Conservation (phyloP, 2,888 invertebrate genomes). For the Archaeoteleia sp. region DNA sequence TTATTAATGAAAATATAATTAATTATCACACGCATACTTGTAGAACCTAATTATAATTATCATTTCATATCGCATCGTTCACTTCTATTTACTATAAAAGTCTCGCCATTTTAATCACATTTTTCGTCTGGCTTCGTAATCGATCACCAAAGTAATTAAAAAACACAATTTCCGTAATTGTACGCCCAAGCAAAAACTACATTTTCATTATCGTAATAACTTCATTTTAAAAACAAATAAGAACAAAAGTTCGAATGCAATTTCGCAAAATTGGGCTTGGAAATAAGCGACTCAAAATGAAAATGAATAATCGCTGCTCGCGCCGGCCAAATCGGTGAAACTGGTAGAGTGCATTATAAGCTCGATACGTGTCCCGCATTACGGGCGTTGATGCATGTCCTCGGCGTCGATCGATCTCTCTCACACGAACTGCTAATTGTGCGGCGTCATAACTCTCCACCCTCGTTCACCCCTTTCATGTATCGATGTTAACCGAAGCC, state of each 20-base stretch:
- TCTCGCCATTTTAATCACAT: too few relatives aligned
- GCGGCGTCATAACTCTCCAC: conserved; percentile 74
- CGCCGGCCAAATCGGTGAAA: conserved; percentile 60
- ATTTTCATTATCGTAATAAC: background rate
- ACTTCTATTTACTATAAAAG: too few relatives aligned
- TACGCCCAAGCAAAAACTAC: too few relatives aligned
- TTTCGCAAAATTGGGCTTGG: conserved; percentile 15
- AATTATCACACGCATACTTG: too few relatives aligned
- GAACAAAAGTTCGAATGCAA: conserved; percentile 2
- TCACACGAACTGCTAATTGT: conserved; percentile 75
- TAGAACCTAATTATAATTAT: too few relatives aligned
- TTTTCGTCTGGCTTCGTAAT: too few relatives aligned
- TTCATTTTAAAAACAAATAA: background rate
- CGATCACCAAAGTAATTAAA: too few relatives aligned
- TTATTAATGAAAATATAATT: too few relatives aligned
- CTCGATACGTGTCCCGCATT: conserved; percentile 67
- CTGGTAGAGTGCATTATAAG: conserved; percentile 62
- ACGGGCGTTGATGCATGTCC: conserved; percentile 73
- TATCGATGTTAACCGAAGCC: conserved; percentile 47
- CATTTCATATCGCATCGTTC: too few relatives aligned
- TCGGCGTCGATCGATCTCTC: conserved; percentile 74
- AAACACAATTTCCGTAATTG: too few relatives aligned
- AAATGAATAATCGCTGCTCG: conserved; percentile 59
- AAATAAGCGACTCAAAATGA: conserved; percentile 47
- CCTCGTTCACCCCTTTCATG: conserved; percentile 49